These are phyloP conservation scores for Acyrthosiphon pisum DNA, from an alignment of 1,140 invertebrate species.

Conservation along the genomic window DNA sequence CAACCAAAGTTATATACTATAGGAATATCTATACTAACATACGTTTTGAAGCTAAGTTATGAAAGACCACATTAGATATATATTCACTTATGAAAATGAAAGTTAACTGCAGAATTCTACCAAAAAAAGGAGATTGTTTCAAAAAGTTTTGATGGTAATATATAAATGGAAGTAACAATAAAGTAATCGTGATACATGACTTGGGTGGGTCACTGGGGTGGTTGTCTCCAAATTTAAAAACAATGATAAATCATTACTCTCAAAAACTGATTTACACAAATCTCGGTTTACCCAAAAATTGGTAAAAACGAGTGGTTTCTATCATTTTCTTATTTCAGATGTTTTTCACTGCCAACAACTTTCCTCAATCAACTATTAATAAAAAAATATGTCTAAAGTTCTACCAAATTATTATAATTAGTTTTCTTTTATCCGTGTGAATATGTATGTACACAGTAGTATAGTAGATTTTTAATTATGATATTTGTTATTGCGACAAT, in stretches of 20 bases:
- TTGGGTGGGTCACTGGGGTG: neutral
- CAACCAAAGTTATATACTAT: neutral
- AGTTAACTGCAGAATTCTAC: neutral
- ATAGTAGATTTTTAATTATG: neutral
- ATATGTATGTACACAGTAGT: neutral
- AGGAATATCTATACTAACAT: neutral
- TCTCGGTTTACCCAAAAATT: neutral
- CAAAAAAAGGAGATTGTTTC: neutral
- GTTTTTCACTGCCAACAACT: neutral
- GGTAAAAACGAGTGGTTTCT: neutral
- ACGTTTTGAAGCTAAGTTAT: neutral
- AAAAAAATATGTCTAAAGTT: neutral
- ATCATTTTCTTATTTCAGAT: neutral
- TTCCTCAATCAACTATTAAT: neutral
- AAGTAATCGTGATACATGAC: neutral
- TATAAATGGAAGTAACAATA: neutral
- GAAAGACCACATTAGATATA: neutral
- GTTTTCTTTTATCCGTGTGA: neutral
- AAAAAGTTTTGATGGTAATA: neutral
- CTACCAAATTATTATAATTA: neutral
- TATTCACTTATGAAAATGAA: neutral
- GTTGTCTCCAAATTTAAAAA: neutral
- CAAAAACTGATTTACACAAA: neutral
- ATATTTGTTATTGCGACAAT: neutral
- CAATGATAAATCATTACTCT: neutral